Evolutionary conservation across 92 coral and sea anemone species (phyloP), one percentile per base, ranked within the genome.

Genomic region (Actinernus sp.): DNA sequence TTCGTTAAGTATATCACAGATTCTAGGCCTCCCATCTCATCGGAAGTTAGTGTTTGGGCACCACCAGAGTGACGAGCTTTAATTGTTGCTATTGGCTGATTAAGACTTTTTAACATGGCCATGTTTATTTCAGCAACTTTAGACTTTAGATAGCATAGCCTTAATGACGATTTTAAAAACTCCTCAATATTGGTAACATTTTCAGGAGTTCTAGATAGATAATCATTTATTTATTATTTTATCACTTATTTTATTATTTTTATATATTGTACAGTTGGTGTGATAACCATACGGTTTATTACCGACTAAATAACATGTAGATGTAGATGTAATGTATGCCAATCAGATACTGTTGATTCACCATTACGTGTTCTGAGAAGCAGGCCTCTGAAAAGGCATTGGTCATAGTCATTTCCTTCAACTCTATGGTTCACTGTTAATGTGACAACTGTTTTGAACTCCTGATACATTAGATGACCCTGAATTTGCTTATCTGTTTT

Each of bases 361-460:
- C 93, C 84, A 87, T 87, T 60, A 1, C 88, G 61, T 47, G 83
- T 78, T 55, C 79, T 86, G 14, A 55, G 24, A 4, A 73, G 73
- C 29, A 86, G 78, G 28, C 67, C 82, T 23, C 88, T 73, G 39
- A 86, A 80, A 29, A 24, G 9, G 37, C 14, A 26, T 18, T 86
- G 88, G n/a, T 74, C 70, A 9, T 31, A 33, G 19, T 13, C 67
- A 21, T 62, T 29, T 17, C 85, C 82, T 47, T 59, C 46, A 61
- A 82, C 93, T 76, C 85, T 87, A 55, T 87, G 93, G 65, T 87
- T 87, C 8, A 68, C 80, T 55, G 81, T 37, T 29, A 85, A 79
- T 32, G 75, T n/a, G 24, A 85, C 78, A 27, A 76, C 87, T 56
- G 65, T 28, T 79, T 85, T 73, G 34, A 84, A 77, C 74, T 84